These are phyloP conservation scores for Zenarchopterus dispar DNA, from an alignment of 2,797 vertebrate species.

Conservation along the genomic window DNA sequence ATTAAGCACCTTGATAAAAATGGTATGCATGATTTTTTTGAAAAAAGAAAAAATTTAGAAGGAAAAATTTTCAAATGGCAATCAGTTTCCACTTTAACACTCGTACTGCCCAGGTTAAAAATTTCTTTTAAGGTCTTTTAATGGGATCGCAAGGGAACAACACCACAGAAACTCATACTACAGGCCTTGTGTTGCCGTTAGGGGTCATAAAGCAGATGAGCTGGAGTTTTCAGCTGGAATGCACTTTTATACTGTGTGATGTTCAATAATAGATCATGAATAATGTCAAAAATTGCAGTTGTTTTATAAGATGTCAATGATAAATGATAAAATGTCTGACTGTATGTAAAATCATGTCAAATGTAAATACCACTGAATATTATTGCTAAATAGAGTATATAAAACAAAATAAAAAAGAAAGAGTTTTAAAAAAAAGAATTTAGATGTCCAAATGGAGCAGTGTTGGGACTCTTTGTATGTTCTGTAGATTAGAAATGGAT, in stretches of 20 bases:
- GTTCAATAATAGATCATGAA: slow-evolving; percentile 75
- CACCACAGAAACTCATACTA: slow-evolving; percentile 33
- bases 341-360: slow-evolving; percentile 77
- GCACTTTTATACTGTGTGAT: slow-evolving; percentile 82
- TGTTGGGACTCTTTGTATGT: slow-evolving; percentile 66
- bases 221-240: slow-evolving; percentile 73
- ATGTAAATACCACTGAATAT: slow-evolving; percentile 84
- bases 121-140: slow-evolving; percentile 21
- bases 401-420: slow-evolving; percentile 46
- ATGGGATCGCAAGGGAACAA: slow-evolving; percentile 22
- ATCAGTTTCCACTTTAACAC: slow-evolving; percentile 45
- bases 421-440: slow-evolving; percentile 30
- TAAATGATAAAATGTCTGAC: slow-evolving; percentile 69
- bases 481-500: slow-evolving; percentile 67
- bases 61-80: slow-evolving; percentile 6
- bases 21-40: slow-evolving; percentile 67
- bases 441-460: slow-evolving; percentile 64
- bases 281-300: slow-evolving; percentile 66
- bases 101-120: slow-evolving; percentile 49
- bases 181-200: slow-evolving; percentile 24
- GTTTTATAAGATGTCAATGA: slow-evolving; percentile 76
- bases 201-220: slow-evolving; percentile 69
- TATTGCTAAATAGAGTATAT: slow-evolving; percentile 78
- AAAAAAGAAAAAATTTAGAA: neutral
- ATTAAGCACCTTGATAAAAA: slow-evolving; percentile 28